Evolutionary conservation across 1,140 invertebrate genomes (phyloP).

Genomic region (Caenorhabditis latens): DNA sequence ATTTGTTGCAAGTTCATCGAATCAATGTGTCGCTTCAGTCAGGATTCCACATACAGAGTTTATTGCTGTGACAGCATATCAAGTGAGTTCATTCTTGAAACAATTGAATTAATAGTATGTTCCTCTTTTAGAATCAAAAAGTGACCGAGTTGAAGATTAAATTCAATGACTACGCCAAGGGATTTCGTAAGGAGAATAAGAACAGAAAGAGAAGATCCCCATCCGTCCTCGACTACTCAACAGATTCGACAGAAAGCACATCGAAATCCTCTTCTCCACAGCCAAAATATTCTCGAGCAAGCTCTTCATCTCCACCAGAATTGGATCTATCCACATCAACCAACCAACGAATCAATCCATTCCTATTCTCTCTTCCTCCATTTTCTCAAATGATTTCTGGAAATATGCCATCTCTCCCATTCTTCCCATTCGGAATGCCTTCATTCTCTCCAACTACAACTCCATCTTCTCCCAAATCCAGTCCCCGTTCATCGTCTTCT

Average conservation of each 20-base stretch:
- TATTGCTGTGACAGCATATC: slow-evolving; percentile 10
- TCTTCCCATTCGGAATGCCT: background rate
- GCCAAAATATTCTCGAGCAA: background rate
- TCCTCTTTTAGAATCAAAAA: slow-evolving; percentile 3
- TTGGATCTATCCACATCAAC: background rate
- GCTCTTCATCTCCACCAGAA: background rate
- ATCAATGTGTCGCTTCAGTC: background rate
- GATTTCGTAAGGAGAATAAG: background rate
- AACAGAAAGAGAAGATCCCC: slow-evolving; percentile 4
- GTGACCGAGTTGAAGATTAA: slow-evolving; percentile 6
- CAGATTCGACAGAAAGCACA: background rate
- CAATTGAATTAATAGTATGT: background rate
- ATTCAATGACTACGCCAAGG: slow-evolving; percentile 1
- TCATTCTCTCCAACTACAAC: background rate
- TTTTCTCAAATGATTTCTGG: background rate
- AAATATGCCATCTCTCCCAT: background rate
- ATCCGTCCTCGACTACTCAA: background rate
- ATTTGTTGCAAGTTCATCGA: background rate
- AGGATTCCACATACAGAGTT: slow-evolving; percentile 14
- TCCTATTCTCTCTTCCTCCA: background rate
- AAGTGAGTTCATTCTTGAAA: background rate
- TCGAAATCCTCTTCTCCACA: background rate
- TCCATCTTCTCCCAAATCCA: too few species aligned
- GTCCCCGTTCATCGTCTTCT: too few species aligned
- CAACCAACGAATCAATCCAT: background rate